Conservation (phyloP, 2,888 invertebrate genomes). For the Dione juno region DNA sequence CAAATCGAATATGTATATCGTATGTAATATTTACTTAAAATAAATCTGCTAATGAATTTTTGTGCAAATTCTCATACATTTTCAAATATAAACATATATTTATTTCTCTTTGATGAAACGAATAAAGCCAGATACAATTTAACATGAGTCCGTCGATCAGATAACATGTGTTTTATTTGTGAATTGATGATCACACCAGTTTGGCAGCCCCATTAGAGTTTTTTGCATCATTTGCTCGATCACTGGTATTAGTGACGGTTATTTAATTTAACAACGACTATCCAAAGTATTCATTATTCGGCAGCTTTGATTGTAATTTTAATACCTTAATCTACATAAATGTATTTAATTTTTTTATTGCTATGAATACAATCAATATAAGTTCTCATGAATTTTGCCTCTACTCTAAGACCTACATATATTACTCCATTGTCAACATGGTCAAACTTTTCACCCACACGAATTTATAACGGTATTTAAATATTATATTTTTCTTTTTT, state of each 20-base stretch:
- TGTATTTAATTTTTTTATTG: too few species aligned
- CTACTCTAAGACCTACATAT: too few species aligned
- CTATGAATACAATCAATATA: too few species aligned
- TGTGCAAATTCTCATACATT: not conserved
- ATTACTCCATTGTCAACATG: not conserved
- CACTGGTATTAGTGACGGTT: slow-evolving; percentile 47
- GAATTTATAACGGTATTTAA: too few species aligned
- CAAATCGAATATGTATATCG: too few species aligned
- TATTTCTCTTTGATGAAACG: slow-evolving; percentile 26
- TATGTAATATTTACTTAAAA: slow-evolving; percentile 9
- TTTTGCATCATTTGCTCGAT: slow-evolving; percentile 49
- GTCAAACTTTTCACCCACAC: not conserved
- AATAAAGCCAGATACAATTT: slow-evolving; percentile 38
- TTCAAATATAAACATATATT: slow-evolving; percentile 9
- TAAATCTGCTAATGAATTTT: not conserved
- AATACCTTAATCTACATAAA: slow-evolving; percentile 34
- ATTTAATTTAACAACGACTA: slow-evolving; percentile 28
- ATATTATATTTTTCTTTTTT: too few species aligned
- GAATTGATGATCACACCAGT: slow-evolving; percentile 52
- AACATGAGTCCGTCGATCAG: slow-evolving; percentile 37
- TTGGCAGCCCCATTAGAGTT: slow-evolving; percentile 50
- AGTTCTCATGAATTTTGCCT: too few species aligned
- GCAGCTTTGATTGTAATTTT: slow-evolving; percentile 39
- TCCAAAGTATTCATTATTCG: slow-evolving; percentile 35
- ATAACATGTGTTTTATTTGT: slow-evolving; percentile 54